Conservation (phyloP, 2,888 invertebrate genomes). For the Plebejus argus region DNA sequence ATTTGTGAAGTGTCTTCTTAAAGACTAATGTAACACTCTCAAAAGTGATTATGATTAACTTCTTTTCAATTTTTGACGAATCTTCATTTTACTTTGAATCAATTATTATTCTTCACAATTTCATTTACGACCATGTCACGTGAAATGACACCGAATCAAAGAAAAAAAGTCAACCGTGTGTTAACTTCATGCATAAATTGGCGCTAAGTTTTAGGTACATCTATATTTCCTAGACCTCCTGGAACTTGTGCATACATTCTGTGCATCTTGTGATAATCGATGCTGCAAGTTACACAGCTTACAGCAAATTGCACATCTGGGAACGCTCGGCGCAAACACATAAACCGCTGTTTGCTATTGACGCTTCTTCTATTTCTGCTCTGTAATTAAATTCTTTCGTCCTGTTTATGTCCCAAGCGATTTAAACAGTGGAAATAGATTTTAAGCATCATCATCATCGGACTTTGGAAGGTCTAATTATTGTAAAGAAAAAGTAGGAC, state of each 20-base stretch:
- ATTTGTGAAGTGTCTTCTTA: too few relatives aligned
- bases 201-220: background rate
- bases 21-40: too few relatives aligned
- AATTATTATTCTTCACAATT: background rate
- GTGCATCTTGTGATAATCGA: conserved; percentile 1
- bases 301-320: conserved; percentile 12
- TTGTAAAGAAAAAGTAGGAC: too few relatives aligned
- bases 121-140: background rate
- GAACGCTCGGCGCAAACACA: background rate
- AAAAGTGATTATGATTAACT: too few relatives aligned
- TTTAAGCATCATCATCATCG: background rate
- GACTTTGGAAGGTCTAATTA: background rate
- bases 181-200: background rate
- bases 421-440: background rate
- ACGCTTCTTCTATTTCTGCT: conserved; percentile 3
- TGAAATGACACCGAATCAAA: background rate
- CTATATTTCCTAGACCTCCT: background rate
- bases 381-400: conserved; percentile 7
- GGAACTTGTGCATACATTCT: conserved; percentile 8
- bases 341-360: conserved; percentile 5
- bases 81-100: too few relatives aligned
- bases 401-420: background rate
- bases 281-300: conserved; percentile 25
- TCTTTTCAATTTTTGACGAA: too few relatives aligned
- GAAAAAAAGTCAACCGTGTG: background rate